A percentile compares a stretch with the other conserved stretches of the same genome.
These are phyloP conservation scores for Streptopelia turtur DNA, from an alignment of 2,797 vertebrate species.

Conservation along the genomic window DNA sequence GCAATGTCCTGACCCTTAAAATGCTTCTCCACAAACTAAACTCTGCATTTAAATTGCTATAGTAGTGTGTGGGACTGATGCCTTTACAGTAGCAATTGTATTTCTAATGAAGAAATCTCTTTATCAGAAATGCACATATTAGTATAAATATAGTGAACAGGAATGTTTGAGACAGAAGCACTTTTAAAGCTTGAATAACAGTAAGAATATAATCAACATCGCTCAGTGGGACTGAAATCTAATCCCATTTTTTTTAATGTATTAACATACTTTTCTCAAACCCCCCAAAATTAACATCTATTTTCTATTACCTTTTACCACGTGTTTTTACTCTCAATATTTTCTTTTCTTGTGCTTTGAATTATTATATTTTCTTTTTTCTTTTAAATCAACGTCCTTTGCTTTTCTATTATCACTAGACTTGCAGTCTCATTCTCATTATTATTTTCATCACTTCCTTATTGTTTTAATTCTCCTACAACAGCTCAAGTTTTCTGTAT, in stretches of 20 bases:
- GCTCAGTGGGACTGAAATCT: background rate
- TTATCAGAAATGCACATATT: background rate
- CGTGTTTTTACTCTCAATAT: background rate
- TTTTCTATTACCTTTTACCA: background rate
- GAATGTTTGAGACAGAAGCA: background rate
- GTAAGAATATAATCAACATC: background rate
- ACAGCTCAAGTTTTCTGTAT: background rate
- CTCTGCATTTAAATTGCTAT: background rate
- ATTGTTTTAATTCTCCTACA: background rate
- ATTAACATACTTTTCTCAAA: background rate
- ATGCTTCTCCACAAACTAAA: background rate
- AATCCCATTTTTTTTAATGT: background rate
- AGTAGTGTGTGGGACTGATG: background rate
- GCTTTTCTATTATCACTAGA: background rate
- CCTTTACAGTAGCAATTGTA: background rate
- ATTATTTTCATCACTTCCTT: background rate
- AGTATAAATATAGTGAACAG: background rate
- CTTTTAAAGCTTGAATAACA: background rate
- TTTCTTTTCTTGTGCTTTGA: background rate
- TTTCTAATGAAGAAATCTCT: background rate
- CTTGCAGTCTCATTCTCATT: background rate
- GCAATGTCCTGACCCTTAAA: background rate
- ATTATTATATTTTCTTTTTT: background rate
- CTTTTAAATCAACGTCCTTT: background rate
- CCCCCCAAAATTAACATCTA: rapidly evolving